Evolutionary conservation across 2,113 vertebrate genomes (phyloP), one percentile per base, ranked within the genome.

Genomic region (Tetraodon nigroviridis): DNA sequence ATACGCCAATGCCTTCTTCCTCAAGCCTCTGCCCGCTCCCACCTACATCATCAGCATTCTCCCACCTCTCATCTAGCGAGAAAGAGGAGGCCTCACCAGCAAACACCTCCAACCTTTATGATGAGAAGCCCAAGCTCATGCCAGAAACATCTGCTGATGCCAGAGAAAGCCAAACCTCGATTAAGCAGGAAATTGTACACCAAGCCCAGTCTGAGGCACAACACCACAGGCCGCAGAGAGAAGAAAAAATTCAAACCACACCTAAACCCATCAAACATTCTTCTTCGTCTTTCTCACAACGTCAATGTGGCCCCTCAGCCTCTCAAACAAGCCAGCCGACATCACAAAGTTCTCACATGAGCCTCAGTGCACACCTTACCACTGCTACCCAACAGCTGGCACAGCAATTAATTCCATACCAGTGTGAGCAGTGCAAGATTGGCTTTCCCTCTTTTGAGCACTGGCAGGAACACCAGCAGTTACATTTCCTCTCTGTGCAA

Each of bases 381-480:
- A 91, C 94, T 51, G 93, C 92, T 50, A 90, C 94, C 73, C 96
- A 98, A 55, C 90, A 91, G 75, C 82, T 99, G 88, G 92, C 94
- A 83, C 96, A 96, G 73, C 96, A 97, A 81, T 90, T 99, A 82
- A 95, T 98, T 78, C 94, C 92, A 0, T 99, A 98, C 89, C 97
- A 99, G 89, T 99, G 97, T 76, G 96, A 99, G 83, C 97, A 99
- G 87, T 99, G 97, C 82, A 99, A 99, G 75, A 86, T 99, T 79
- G 95, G 92, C 0, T 98, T 99, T 71, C 96, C 95, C 24, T 98
- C 96, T 0, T 99, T 98, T 53, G 97, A 99, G 79, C 96, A 98
- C 83, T 99, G 97, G 97, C 97, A 99, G 73, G 97, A 99, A 76
- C 97, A 99, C 88, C 97, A 99, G 89, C 97, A 98, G 79, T 93